phyloP scores from a whole-genome alignment of 2,797 vertebrate species.

The Takifugu rubripes region DNA sequence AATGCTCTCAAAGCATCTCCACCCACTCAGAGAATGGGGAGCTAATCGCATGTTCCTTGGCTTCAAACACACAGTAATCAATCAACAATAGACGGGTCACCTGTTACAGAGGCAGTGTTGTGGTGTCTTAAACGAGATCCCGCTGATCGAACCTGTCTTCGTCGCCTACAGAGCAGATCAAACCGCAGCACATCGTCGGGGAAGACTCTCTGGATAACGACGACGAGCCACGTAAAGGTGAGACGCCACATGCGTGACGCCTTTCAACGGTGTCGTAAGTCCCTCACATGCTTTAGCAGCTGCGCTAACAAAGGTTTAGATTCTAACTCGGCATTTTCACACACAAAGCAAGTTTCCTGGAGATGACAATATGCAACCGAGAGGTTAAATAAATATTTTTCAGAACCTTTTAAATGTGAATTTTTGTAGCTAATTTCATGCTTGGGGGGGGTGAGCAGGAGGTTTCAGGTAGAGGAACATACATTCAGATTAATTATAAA shows the following conservation, averaged over 20 bases:
- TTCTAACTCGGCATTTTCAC: too few species aligned
- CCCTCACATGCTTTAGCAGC: too few species aligned
- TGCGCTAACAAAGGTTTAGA: too few species aligned
- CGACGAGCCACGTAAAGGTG: slow-evolving; percentile 89
- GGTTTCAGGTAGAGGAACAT: too few species aligned
- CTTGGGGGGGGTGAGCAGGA: too few species aligned
- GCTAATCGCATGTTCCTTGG: slow-evolving; percentile 22
- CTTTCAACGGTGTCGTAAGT: too few species aligned
- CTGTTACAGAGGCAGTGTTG: slow-evolving; percentile 12
- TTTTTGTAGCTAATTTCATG: too few species aligned
- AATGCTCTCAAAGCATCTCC: slow-evolving; percentile 17
- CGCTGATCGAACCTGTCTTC: slow-evolving; percentile 10
- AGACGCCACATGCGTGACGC: slow-evolving; percentile 27
- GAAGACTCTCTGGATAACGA: slow-evolving; percentile 89
- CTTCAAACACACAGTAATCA: slow-evolving; percentile 1
- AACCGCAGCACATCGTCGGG: slow-evolving; percentile 89
- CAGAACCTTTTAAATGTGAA: too few species aligned
- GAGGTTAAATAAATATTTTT: too few species aligned
- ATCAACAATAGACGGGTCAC: slow-evolving; percentile 20
- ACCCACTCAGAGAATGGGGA: slow-evolving; percentile 34
- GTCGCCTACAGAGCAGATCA: slow-evolving; percentile 86
- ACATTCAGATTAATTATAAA: too few species aligned
- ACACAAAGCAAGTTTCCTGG: too few species aligned
- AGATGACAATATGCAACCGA: too few species aligned
- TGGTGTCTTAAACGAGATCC: background rate